These are phyloP conservation scores for Malaclemys terrapin DNA, from an alignment of 2,113 vertebrate genomes.

Conservation along the genomic window DNA sequence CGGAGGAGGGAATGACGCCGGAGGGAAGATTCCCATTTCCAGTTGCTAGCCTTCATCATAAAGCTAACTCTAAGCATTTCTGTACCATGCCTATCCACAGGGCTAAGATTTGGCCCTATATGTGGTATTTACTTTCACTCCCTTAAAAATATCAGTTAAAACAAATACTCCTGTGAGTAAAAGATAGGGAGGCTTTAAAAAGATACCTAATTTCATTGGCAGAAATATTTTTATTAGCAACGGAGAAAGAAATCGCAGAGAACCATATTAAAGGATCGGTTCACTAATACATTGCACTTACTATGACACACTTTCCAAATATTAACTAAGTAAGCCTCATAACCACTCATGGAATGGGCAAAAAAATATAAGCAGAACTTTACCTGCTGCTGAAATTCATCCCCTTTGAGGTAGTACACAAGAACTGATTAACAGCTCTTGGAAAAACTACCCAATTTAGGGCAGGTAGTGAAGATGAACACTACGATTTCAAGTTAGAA, in stretches of 20 bases:
- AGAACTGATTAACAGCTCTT: neutral
- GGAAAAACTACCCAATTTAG: fast-evolving
- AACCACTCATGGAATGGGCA: fast-evolving
- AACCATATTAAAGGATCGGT: too few relatives aligned
- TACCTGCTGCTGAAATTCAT: fast-evolving
- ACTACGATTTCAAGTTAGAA: neutral
- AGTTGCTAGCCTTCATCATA: neutral
- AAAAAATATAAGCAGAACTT: neutral
- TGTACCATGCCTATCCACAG: neutral
- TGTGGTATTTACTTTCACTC: neutral
- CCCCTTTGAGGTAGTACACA: neutral
- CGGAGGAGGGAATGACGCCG: neutral
- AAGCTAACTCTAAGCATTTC: neutral
- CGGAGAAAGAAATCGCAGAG: too few relatives aligned
- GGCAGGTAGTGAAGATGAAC: neutral
- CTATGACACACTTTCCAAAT: neutral
- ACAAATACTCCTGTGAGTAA: neutral
- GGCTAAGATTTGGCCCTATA: neutral
- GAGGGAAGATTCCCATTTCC: neutral
- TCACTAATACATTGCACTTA: too few relatives aligned
- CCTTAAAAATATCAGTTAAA: neutral
- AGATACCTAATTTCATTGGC: too few relatives aligned
- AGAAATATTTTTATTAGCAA: too few relatives aligned
- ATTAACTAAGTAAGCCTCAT: neutral
- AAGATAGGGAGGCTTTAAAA: too few relatives aligned